These are phyloP conservation scores for Sylvia borin DNA, from an alignment of 2,797 vertebrate genomes.

Conservation along the genomic window DNA sequence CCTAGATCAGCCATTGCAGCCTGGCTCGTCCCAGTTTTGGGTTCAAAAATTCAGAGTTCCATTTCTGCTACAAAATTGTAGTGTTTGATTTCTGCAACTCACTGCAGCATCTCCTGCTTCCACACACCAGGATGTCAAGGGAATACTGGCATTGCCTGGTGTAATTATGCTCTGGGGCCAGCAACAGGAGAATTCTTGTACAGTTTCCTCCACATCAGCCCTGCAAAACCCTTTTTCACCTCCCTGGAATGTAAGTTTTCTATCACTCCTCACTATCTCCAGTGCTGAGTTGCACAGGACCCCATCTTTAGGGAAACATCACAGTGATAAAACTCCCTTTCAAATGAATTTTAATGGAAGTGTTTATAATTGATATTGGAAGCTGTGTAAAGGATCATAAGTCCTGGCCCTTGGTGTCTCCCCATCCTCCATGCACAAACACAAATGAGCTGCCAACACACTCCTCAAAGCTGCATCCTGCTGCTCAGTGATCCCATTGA, in stretches of 20 bases:
- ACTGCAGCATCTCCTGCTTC: background rate
- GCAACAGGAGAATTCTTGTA: background rate
- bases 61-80: background rate
- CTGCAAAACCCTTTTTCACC: background rate
- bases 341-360: background rate
- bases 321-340: background rate
- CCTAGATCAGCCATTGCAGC: background rate
- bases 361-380: background rate
- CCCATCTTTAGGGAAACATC: background rate
- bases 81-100: background rate
- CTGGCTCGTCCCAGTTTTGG: background rate
- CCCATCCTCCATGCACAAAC: background rate
- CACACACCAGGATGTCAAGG: background rate
- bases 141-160: background rate
- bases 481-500: background rate
- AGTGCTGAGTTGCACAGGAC: background rate
- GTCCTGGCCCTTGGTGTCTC: background rate
- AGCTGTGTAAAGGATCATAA: background rate
- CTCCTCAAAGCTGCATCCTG: background rate
- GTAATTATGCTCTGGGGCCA: background rate
- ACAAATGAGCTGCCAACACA: background rate
- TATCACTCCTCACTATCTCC: background rate
- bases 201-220: background rate
- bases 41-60: background rate
- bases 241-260: background rate